Evolutionary conservation across 2,797 vertebrate species (phyloP).

Genomic region (Sebastes iracundus): DNA sequence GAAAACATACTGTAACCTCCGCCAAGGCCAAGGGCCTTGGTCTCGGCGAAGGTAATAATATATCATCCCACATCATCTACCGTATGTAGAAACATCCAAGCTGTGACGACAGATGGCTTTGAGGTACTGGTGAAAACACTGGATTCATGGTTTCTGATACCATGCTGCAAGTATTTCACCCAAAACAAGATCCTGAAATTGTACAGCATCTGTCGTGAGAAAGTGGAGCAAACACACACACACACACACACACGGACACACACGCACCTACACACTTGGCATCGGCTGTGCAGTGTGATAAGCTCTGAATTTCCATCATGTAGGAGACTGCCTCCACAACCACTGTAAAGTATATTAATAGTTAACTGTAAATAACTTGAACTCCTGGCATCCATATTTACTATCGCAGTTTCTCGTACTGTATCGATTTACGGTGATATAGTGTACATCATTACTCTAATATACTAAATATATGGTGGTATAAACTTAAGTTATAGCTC

Average conservation of each 20-base stretch:
- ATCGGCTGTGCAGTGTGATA: conserved; percentile 56
- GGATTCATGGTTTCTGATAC: conserved; percentile 28
- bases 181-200: conserved; percentile 44
- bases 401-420: not conserved
- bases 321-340: conserved; percentile 23
- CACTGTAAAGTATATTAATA: conserved; percentile 33
- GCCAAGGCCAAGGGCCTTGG: no score
- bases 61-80: not conserved
- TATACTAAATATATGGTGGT: not conserved
- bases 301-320: conserved; percentile 34
- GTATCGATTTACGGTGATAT: conserved; percentile 4
- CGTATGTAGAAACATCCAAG: not conserved
- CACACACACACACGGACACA: conserved; percentile 4
- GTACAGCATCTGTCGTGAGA: conserved; percentile 41
- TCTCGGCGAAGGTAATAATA: no score
- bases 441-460: not conserved
- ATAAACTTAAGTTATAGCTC: not conserved
- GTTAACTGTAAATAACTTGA: conserved; percentile 34
- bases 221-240: conserved; percentile 33
- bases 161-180: conserved; percentile 34
- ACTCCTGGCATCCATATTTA: conserved; percentile 21
- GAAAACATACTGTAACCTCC: no score
- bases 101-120: conserved; percentile 19
- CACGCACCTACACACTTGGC: not conserved
- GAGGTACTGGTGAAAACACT: conserved; percentile 19